phyloP scores from a whole-genome alignment of 2,113 vertebrate genomes.

The Antennarius striatus region DNA sequence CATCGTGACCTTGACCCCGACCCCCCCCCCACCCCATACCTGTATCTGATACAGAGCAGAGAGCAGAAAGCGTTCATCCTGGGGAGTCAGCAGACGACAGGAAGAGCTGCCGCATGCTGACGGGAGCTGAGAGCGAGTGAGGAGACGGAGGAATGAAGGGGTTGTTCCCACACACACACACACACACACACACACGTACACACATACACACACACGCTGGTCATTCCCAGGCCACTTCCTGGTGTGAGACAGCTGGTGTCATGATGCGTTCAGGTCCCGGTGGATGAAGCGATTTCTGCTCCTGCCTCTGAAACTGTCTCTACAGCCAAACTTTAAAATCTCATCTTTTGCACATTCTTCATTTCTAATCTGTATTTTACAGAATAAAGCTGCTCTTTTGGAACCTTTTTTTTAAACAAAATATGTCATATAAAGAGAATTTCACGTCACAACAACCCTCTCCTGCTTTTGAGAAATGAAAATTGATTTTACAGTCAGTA shows the following conservation, averaged over 20 bases:
- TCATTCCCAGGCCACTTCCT: constrained; percentile 31
- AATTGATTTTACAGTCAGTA: too few species aligned
- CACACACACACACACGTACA: constrained; percentile 16
- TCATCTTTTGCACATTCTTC: too few species aligned
- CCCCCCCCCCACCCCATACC: constrained; percentile 34
- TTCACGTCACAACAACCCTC: too few species aligned
- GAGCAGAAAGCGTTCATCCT: constrained; percentile 59
- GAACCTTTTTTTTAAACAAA: too few species aligned
- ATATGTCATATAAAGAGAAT: too few species aligned
- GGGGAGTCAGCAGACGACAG: constrained; percentile 24
- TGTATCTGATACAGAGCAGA: constrained; percentile 64
- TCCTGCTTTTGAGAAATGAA: too few species aligned
- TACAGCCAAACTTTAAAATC: too few species aligned
- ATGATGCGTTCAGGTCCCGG: constrained; percentile 17
- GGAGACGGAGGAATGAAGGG: constrained; percentile 9
- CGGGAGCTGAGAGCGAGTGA: constrained; percentile 13
- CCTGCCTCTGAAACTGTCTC: too few species aligned
- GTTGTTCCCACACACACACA: constrained; percentile 35
- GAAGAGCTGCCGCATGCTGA: constrained; percentile 34
- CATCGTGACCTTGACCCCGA: too few species aligned
- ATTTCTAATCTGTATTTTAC: too few species aligned
- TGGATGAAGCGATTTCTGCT: background rate
- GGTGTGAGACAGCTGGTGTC: constrained; percentile 31
- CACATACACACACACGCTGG: constrained; percentile 25
- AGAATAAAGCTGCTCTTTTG: too few species aligned